These are phyloP conservation scores for Latrodectus geometricus DNA, from an alignment of 1,140 invertebrate genomes.

Conservation along the genomic window DNA sequence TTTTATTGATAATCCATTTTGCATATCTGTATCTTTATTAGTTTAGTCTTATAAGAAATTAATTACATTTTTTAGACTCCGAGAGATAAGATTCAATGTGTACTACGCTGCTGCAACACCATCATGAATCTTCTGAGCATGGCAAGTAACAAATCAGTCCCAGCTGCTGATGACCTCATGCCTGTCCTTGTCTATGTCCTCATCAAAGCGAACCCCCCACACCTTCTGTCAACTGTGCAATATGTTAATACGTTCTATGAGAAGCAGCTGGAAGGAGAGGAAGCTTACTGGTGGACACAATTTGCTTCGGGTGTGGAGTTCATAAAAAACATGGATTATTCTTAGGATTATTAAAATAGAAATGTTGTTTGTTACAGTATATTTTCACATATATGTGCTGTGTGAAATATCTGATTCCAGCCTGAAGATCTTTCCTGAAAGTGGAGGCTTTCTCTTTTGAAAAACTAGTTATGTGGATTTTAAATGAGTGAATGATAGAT, in stretches of 20 bases:
- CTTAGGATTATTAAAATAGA: not conserved
- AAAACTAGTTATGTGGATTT: too few species aligned
- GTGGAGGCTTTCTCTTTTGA: too few species aligned
- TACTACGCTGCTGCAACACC: constrained; percentile 84
- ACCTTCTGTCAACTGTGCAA: constrained; percentile 94
- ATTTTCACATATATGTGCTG: too few species aligned
- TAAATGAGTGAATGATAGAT: too few species aligned
- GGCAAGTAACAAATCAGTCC: constrained; percentile 81
- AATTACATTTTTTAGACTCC: constrained; percentile 76
- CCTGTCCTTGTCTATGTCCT: constrained; percentile 97
- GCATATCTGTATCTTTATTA: not conserved
- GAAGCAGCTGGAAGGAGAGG: constrained; percentile 86
- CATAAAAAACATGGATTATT: constrained; percentile 96
- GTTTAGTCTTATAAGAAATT: not conserved
- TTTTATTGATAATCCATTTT: not conserved
- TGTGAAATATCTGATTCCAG: too few species aligned
- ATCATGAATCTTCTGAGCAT: constrained; percentile 93
- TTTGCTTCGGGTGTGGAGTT: constrained; percentile 96
- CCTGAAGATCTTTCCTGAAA: too few species aligned
- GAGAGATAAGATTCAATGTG: constrained; percentile 90
- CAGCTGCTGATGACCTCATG: constrained; percentile 96
- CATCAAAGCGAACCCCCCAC: constrained; percentile 95
- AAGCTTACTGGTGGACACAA: constrained; percentile 98
- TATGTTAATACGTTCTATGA: constrained; percentile 95
- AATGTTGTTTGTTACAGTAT: too few species aligned